Conservation (phyloP, 2,113 vertebrate genomes). For the Alexandromys fortis region DNA sequence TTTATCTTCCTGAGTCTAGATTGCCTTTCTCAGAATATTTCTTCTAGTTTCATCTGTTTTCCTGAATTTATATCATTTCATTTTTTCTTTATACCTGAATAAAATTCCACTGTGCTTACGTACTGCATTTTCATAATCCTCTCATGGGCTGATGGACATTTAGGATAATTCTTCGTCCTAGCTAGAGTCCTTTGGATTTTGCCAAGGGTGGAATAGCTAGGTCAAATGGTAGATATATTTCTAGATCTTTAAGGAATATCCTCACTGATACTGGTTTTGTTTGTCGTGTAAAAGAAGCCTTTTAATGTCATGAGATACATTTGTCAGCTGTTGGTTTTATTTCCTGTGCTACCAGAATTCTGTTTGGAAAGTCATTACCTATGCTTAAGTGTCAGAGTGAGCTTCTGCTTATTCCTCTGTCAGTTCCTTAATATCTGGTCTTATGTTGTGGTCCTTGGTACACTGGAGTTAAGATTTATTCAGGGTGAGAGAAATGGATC, state of each 20-base stretch:
- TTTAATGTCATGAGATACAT: neutral
- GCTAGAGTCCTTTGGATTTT: neutral
- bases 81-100: neutral
- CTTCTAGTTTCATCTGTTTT: neutral
- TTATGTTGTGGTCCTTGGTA: neutral
- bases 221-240: neutral
- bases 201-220: neutral
- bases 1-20: neutral
- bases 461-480: neutral
- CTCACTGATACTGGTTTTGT: neutral
- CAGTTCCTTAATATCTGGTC: neutral
- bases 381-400: neutral
- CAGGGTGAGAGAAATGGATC: neutral
- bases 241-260: neutral
- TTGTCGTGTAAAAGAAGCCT: neutral
- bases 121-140: neutral
- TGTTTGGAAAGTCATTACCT: neutral
- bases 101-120: neutral
- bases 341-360: neutral
- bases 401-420: neutral
- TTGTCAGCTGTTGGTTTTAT: neutral
- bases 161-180: neutral
- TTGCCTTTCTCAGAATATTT: neutral
- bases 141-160: neutral
- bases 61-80: neutral